These are phyloP conservation scores for Petaurus breviceps DNA, from an alignment of 2,113 vertebrate genomes.

Conservation along the genomic window DNA sequence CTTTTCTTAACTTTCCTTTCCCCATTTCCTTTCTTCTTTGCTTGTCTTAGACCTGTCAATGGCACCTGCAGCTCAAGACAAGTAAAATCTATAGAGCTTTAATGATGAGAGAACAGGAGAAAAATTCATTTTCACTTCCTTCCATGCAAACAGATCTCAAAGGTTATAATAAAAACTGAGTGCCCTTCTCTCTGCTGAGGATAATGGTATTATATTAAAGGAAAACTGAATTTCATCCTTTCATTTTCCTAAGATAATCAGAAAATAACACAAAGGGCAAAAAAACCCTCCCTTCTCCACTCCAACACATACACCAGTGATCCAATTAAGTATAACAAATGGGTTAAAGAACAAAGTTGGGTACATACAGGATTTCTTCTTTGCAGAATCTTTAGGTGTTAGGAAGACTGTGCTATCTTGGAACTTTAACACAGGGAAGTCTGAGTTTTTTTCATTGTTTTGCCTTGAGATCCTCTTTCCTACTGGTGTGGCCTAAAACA, in stretches of 20 bases:
- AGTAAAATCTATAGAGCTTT: neutral
- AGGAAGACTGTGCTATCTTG: slow-evolving; percentile 38
- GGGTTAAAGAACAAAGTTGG: neutral
- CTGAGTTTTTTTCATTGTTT: neutral
- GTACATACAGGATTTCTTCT: slow-evolving; percentile 6
- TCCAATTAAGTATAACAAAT: neutral
- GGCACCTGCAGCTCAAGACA: neutral
- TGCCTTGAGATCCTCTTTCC: neutral
- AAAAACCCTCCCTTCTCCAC: neutral
- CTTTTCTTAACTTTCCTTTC: neutral
- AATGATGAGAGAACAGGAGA: neutral
- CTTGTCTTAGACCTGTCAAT: neutral
- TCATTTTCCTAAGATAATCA: neutral
- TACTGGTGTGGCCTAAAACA: slow-evolving; percentile 48
- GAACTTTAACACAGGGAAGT: slow-evolving; percentile 27
- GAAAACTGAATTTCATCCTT: neutral
- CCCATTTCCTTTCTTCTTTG: neutral
- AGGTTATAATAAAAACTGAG: neutral
- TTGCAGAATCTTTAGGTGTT: slow-evolving; percentile 50
- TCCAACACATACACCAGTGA: neutral
- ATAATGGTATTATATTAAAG: slow-evolving; percentile 4
- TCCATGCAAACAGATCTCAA: neutral
- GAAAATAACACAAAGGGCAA: slow-evolving; percentile 20
- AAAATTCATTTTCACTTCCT: neutral
- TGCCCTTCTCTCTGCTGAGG: neutral